Conservation (phyloP, 35 echinoderm and acorn worm genomes). For the Heliocidaris erythrogramma region DNA sequence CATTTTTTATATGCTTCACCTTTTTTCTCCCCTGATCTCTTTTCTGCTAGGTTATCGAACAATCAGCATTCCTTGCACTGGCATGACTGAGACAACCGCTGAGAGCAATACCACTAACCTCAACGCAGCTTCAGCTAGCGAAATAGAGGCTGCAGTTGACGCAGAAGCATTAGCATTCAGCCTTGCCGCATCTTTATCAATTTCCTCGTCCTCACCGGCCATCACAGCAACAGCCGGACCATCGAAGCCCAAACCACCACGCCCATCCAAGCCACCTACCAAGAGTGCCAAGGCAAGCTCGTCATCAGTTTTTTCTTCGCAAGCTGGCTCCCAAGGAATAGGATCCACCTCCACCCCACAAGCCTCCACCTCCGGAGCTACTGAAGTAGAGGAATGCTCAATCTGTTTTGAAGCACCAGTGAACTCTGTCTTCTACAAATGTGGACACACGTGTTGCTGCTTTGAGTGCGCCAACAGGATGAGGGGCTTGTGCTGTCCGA, state of each 20-base stretch:
- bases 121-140: not conserved
- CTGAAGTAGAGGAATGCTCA: conserved; percentile 71
- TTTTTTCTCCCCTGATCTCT: not conserved
- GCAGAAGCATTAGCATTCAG: not conserved
- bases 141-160: not conserved
- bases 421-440: conserved; percentile 89
- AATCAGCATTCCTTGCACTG: conserved; percentile 43
- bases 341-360: not conserved
- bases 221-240: not conserved
- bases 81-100: conserved; percentile 41
- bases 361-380: not conserved
- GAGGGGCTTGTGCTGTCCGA: conserved; percentile 71
- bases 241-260: conserved; percentile 24
- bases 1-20: not conserved
- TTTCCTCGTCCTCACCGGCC: conserved; percentile 21
- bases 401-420: conserved; percentile 85
- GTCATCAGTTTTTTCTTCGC: not conserved
- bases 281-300: not conserved
- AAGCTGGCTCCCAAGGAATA: not conserved
- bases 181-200: not conserved
- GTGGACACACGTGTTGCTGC: conserved; percentile 87
- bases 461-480: conserved; percentile 77
- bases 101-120: conserved; percentile 29
- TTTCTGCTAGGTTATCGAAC: not conserved
- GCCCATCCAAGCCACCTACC: conserved; percentile 52